Percentiles rank a stretch among this genome's conserved stretches.
Conservation (phyloP, 2,113 vertebrate genomes). For the Murina feae region DNA sequence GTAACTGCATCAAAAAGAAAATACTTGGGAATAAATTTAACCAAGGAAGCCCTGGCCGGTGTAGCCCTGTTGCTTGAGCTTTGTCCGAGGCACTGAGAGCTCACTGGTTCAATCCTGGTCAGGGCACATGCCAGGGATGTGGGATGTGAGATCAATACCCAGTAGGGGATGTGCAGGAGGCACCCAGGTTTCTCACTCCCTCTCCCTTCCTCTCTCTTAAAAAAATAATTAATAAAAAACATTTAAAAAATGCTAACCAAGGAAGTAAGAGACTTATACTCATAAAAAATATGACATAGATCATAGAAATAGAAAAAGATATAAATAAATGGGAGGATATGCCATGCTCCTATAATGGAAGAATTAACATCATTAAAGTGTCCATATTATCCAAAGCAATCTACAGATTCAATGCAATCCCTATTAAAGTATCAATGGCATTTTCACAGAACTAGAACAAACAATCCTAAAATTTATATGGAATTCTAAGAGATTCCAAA, state of each 20-base stretch:
- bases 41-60: neutral
- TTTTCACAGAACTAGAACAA: neutral
- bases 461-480: neutral
- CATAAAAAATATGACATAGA: neutral
- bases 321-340: neutral
- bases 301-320: neutral
- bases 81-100: neutral
- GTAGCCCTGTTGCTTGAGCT: neutral
- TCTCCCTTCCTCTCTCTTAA: neutral
- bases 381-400: neutral
- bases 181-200: neutral
- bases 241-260: neutral
- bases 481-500: neutral
- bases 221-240: neutral
- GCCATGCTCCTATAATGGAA: neutral
- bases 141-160: neutral
- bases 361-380: neutral
- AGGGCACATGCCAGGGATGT: too few species aligned
- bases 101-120: neutral
- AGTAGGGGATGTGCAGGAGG: neutral
- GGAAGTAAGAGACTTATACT: neutral
- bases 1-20: neutral
- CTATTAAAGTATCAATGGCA: neutral
- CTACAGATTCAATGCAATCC: neutral
- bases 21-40: neutral